Percentiles rank a stretch among this genome's conserved stretches.
phyloP scores from a whole-genome alignment of 2,113 vertebrate species.

The Lethenteron reissneri region DNA sequence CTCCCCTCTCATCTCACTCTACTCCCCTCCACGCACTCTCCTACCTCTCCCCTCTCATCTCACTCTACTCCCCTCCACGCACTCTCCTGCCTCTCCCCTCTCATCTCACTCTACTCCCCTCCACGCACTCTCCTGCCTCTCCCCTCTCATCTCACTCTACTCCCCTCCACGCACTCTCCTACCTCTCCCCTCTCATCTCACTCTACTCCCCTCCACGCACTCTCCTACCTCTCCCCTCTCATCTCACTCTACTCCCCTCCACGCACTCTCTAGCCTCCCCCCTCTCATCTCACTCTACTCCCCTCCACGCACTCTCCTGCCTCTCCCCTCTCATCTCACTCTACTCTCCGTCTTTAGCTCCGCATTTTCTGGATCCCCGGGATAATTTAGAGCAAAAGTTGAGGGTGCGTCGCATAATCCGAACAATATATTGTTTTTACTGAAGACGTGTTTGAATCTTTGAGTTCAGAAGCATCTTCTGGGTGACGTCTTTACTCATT shows the following conservation, averaged over 20 bases:
- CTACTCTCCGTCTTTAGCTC: background rate
- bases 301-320: background rate
- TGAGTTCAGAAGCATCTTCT: too few relatives aligned
- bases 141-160: background rate
- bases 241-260: background rate
- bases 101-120: background rate
- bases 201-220: background rate
- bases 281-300: background rate
- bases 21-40: too few relatives aligned
- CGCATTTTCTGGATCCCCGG: too few relatives aligned
- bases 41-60: too few relatives aligned
- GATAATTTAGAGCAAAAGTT: too few relatives aligned
- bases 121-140: background rate
- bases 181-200: background rate
- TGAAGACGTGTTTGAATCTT: too few relatives aligned
- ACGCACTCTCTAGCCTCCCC: background rate
- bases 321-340: background rate
- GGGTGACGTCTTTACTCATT: too few relatives aligned
- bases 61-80: too few relatives aligned
- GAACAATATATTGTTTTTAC: too few relatives aligned
- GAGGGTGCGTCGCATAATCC: too few relatives aligned
- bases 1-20: too few relatives aligned
- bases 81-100: too few relatives aligned
- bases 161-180: background rate
- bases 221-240: background rate